These are phyloP conservation scores for Rhingia rostrata DNA, from an alignment of 2,888 invertebrate species.

Conservation along the genomic window DNA sequence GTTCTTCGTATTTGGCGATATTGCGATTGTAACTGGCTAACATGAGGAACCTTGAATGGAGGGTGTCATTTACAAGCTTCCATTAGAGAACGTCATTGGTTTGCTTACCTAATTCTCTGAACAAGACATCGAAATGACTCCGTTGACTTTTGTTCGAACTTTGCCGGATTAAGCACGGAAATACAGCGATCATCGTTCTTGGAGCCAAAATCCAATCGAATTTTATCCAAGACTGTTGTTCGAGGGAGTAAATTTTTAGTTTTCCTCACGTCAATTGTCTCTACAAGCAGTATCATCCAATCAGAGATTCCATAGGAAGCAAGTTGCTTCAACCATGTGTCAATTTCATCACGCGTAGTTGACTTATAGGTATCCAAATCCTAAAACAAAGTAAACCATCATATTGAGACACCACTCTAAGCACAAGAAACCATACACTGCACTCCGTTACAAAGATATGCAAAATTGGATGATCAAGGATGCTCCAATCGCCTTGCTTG, in stretches of 20 bases:
- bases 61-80: neutral
- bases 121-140: conserved; percentile 95
- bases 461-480: conserved; percentile 94
- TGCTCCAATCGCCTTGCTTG: conserved; percentile 88
- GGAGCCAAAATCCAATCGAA: conserved; percentile 95
- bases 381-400: conserved; percentile 84
- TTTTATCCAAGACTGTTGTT: conserved; percentile 96
- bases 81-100: neutral
- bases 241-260: conserved; percentile 95
- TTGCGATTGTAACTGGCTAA: conserved; percentile 94
- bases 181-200: conserved; percentile 95
- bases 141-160: conserved; percentile 93
- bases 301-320: conserved; percentile 90
- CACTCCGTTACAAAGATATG: conserved; percentile 98
- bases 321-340: conserved; percentile 92
- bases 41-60: conserved; percentile 84
- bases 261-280: conserved; percentile 95
- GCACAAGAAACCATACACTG: conserved; percentile 85
- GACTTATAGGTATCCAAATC: conserved; percentile 96
- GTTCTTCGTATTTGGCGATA: conserved; percentile 93
- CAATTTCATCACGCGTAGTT: conserved; percentile 93
- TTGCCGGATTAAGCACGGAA: conserved; percentile 94
- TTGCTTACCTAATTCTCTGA: conserved; percentile 88
- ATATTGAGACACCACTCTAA: neutral
- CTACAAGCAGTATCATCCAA: conserved; percentile 97